Conservation (phyloP, 1,140 invertebrate genomes). For the Pseudomyrmex dendroicus region DNA sequence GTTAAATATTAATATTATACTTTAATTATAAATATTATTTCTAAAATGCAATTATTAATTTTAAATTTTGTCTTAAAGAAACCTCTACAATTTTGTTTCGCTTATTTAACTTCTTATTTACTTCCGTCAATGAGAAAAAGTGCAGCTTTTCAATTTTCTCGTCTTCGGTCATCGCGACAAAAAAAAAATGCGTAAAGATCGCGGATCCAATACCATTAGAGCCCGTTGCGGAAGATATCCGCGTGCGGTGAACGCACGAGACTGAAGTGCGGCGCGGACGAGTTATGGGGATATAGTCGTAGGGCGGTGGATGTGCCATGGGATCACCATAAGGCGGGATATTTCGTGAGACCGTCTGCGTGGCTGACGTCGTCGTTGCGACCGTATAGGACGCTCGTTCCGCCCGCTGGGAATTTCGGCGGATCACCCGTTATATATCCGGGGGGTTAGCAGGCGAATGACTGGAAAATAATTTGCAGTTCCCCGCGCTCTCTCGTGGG, state of each 20-base stretch:
- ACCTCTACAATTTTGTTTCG: background rate
- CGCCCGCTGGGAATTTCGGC: slow-evolving; percentile 76
- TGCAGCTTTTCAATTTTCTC: slow-evolving; percentile 29
- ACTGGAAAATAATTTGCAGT: slow-evolving; percentile 77
- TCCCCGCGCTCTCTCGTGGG: slow-evolving; percentile 62
- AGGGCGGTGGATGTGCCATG: slow-evolving; percentile 71
- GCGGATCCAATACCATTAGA: slow-evolving; percentile 72
- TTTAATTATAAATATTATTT: no score
- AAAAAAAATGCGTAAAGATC: slow-evolving; percentile 54
- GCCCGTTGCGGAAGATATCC: slow-evolving; percentile 43
- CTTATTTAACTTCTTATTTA: background rate
- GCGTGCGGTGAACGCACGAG: slow-evolving; percentile 42
- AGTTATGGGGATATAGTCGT: slow-evolving; percentile 70
- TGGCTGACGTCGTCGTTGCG: slow-evolving; percentile 28
- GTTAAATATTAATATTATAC: no score
- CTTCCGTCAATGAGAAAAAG: background rate
- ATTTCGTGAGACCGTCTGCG: slow-evolving; percentile 76
- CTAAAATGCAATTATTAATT: no score
- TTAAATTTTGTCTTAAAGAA: no score
- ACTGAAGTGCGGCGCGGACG: slow-evolving; percentile 62
- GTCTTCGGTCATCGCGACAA: slow-evolving; percentile 27
- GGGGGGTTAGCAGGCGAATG: slow-evolving; percentile 62
- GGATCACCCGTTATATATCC: slow-evolving; percentile 81
- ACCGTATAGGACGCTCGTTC: slow-evolving; percentile 50
- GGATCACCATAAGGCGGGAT: slow-evolving; percentile 83